Evolutionary conservation across 2,888 invertebrate species (phyloP).

Genomic region (Glaucopsyche alexis): DNA sequence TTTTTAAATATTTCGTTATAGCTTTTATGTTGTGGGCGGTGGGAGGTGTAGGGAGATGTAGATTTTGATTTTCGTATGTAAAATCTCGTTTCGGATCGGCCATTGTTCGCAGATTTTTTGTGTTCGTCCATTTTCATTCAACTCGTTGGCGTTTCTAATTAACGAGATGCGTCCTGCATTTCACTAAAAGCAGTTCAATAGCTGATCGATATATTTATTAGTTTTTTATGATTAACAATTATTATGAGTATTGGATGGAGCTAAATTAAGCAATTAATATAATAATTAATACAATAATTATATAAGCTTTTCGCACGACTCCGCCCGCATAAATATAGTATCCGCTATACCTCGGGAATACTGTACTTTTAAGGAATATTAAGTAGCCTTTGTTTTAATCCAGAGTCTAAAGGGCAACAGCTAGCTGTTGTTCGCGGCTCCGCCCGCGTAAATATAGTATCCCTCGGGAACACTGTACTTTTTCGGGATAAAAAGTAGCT

Average conservation of each 20-base stretch:
- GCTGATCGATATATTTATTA: not conserved
- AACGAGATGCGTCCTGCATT: slow-evolving; percentile 26
- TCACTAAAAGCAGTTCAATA: slow-evolving; percentile 5
- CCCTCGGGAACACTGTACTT: no score
- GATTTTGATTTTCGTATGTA: slow-evolving; percentile 59
- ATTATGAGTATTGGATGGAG: not conserved
- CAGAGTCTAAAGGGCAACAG: no score
- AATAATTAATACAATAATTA: no score
- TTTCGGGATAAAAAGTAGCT: no score
- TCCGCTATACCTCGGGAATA: no score
- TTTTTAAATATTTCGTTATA: slow-evolving; percentile 64
- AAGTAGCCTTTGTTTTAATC: no score
- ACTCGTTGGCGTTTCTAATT: slow-evolving; percentile 24
- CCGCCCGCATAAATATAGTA: no score
- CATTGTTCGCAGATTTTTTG: slow-evolving; percentile 46
- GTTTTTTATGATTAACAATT: not conserved
- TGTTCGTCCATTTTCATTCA: slow-evolving; percentile 32
- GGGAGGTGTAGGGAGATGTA: slow-evolving; percentile 45
- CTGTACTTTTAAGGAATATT: no score
- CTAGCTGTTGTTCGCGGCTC: no score
- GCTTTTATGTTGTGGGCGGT: slow-evolving; percentile 65
- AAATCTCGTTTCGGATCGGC: slow-evolving; percentile 58
- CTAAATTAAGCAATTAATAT: not conserved
- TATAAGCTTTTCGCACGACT: no score
- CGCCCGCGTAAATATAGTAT: no score